Evolutionary conservation across 2,113 vertebrate genomes (phyloP).

Genomic region (Gorsachius goisagi): DNA sequence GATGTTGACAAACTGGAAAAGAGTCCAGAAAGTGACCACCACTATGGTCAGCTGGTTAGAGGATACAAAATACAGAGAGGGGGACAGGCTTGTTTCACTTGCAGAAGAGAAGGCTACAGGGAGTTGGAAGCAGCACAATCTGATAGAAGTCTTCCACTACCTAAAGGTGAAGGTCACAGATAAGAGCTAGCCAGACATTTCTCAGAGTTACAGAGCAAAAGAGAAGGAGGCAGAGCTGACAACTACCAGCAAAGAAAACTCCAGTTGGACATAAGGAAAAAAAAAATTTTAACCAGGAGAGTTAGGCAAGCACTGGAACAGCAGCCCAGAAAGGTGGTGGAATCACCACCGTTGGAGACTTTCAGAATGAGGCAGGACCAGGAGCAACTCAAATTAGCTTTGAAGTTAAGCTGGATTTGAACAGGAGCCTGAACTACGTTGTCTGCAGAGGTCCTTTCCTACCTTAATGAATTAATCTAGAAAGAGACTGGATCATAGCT

Average conservation of each 20-base stretch:
- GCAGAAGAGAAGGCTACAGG: neutral
- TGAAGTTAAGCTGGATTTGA: neutral
- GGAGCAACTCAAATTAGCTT: neutral
- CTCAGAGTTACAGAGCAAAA: neutral
- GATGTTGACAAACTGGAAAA: neutral
- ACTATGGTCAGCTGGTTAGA: fast-evolving
- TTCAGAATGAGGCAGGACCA: neutral
- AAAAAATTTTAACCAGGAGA: neutral
- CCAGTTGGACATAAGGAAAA: neutral
- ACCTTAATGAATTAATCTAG: neutral
- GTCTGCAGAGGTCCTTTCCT: neutral
- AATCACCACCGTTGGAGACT: neutral
- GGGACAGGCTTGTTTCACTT: neutral
- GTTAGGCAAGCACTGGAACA: neutral
- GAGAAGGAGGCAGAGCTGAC: neutral
- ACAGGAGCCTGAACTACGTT: neutral
- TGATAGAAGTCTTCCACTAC: neutral
- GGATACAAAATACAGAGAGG: neutral
- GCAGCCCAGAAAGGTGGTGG: neutral
- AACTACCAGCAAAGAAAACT: neutral
- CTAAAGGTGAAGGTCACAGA: neutral
- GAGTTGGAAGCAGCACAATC: neutral
- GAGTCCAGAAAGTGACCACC: neutral
- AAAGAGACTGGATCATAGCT: neutral
- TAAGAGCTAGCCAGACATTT: neutral